phyloP scores from a whole-genome alignment of 2,888 invertebrate genomes.

The Formica aserva region DNA sequence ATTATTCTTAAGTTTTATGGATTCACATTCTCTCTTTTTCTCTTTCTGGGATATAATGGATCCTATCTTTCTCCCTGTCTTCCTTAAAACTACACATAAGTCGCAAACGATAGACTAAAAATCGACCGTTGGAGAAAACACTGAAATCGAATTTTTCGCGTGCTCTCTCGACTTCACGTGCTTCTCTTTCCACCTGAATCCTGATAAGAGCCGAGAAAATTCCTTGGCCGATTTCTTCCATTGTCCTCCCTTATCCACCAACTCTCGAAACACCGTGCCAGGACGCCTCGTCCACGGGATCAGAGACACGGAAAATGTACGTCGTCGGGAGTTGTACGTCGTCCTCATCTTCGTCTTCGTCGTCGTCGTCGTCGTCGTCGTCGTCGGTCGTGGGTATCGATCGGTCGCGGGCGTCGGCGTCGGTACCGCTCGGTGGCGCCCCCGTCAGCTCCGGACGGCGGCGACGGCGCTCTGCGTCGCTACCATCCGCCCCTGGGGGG shows the following conservation, averaged over 20 bases:
- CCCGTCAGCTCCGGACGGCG: constrained; percentile 70
- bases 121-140: background rate
- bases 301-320: background rate
- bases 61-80: background rate
- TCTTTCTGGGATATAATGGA: background rate
- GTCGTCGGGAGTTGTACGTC: constrained; percentile 10
- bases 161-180: background rate
- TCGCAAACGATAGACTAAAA: background rate
- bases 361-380: constrained; percentile 69
- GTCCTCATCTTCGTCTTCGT: constrained; percentile 48
- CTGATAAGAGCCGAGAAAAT: background rate
- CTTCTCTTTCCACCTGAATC: background rate
- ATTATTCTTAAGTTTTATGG: background rate
- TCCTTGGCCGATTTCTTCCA: background rate
- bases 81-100: background rate
- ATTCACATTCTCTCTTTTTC: background rate
- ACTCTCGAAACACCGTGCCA: background rate
- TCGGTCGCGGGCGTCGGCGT: constrained; percentile 82
- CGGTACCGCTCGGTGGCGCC: constrained; percentile 84
- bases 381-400: constrained; percentile 81
- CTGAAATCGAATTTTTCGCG: constrained; percentile 20
- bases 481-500: constrained; percentile 71
- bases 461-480: constrained; percentile 71
- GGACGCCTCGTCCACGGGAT: background rate
- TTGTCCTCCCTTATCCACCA: too few species aligned